phyloP scores from a whole-genome alignment of 2,888 invertebrate genomes.

The Carabus problematicus region DNA sequence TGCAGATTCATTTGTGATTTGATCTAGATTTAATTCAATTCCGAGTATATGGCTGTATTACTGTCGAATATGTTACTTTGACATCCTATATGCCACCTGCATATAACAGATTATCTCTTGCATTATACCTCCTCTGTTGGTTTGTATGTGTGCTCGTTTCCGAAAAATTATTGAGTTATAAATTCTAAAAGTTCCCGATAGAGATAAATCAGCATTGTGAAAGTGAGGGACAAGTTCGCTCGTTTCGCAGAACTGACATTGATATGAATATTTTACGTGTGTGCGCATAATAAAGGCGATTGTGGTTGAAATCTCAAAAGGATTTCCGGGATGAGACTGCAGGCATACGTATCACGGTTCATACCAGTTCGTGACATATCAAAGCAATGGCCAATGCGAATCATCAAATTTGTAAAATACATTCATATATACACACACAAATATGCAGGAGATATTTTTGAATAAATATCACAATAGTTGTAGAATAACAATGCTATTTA shows the following conservation, averaged over 20 bases:
- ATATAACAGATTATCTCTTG: too few species aligned
- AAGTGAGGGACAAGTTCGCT: background rate
- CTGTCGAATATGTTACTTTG: too few species aligned
- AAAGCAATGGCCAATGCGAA: conserved; percentile 25
- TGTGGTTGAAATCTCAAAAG: conserved; percentile 22
- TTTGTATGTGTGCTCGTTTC: too few species aligned
- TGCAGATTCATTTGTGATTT: too few species aligned
- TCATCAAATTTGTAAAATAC: conserved; percentile 27
- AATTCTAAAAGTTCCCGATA: too few species aligned
- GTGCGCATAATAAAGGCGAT: conserved; percentile 22
- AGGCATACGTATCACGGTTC: background rate
- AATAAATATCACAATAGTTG: background rate
- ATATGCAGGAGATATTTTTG: background rate
- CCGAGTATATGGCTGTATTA: too few species aligned
- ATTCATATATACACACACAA: background rate
- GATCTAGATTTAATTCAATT: too few species aligned
- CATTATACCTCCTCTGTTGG: too few species aligned
- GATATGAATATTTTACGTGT: conserved; percentile 31
- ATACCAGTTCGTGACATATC: conserved; percentile 12
- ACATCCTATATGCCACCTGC: too few species aligned
- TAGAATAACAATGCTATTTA: background rate
- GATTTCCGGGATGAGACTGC: conserved; percentile 14
- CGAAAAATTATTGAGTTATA: too few species aligned
- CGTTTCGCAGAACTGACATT: conserved; percentile 12
- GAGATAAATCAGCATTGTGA: too few species aligned